Conservation (phyloP, 2,113 vertebrate genomes). For the Cyphomyrus discorhynchus region DNA sequence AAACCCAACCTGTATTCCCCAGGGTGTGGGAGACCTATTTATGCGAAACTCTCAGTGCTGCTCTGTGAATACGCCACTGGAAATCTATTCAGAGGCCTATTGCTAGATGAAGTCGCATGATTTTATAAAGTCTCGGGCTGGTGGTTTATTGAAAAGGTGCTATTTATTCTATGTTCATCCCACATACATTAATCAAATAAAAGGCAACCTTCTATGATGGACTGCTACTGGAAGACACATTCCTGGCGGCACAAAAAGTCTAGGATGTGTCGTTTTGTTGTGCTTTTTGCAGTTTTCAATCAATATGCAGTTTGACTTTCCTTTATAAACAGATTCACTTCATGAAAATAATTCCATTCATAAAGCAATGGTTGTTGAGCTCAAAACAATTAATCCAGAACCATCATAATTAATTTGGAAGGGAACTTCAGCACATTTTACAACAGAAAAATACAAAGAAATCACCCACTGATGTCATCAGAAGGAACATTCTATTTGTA, state of each 20-base stretch:
- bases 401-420: not conserved
- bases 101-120: not conserved
- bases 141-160: not conserved
- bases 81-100: not conserved
- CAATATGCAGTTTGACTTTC: not conserved
- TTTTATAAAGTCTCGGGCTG: not conserved
- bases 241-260: not conserved
- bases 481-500: not conserved
- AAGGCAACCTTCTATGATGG: not conserved
- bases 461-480: not conserved
- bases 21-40: not conserved
- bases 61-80: not conserved
- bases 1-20: not conserved
- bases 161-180: not conserved
- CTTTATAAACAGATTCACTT: not conserved
- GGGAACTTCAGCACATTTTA: not conserved
- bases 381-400: not conserved
- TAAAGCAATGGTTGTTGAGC: not conserved
- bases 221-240: not conserved
- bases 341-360: not conserved
- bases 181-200: not conserved
- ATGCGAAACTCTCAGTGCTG: not conserved
- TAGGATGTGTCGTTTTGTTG: not conserved
- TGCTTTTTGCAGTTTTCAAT: not conserved
- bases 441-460: not conserved